A percentile compares a stretch with the other conserved stretches of the same genome.
Conservation (phyloP, 1,140 invertebrate genomes). For the Diabrotica virgifera region DNA sequence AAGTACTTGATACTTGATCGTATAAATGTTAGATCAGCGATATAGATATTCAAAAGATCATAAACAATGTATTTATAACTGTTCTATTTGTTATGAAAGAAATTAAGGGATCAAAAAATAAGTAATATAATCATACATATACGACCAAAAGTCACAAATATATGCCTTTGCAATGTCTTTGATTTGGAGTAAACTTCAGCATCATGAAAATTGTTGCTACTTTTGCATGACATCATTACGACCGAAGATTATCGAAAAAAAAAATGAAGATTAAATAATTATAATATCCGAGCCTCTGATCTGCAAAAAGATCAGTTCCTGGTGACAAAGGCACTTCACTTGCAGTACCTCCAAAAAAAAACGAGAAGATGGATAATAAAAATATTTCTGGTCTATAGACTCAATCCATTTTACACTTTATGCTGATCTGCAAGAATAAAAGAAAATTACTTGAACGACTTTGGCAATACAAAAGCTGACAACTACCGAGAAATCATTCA, state of each 20-base stretch:
- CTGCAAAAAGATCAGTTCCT: constrained; percentile 11
- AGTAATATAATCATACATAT: no score
- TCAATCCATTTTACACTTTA: neutral
- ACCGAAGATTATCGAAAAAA: constrained; percentile 10
- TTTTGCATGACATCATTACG: constrained; percentile 28
- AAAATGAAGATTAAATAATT: constrained; percentile 19
- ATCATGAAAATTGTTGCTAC: neutral
- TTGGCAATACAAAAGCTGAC: no score
- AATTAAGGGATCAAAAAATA: no score
- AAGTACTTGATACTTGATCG: no score
- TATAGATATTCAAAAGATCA: no score
- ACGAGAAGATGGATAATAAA: neutral
- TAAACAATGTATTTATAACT: no score
- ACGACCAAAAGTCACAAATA: constrained; percentile 21
- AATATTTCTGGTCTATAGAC: neutral
- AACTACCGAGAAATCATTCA: no score
- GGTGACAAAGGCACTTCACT: constrained; percentile 6
- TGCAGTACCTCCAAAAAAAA: constrained; percentile 3
- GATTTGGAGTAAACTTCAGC: constrained; percentile 31
- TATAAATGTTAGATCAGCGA: no score
- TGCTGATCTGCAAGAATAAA: neutral
- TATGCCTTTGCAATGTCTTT: constrained; percentile 31
- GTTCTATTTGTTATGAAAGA: no score
- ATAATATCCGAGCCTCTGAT: constrained; percentile 19
- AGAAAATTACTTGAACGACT: no score